Evolutionary conservation across 2,797 vertebrate genomes (phyloP).

Genomic region (Vespertilio murinus): DNA sequence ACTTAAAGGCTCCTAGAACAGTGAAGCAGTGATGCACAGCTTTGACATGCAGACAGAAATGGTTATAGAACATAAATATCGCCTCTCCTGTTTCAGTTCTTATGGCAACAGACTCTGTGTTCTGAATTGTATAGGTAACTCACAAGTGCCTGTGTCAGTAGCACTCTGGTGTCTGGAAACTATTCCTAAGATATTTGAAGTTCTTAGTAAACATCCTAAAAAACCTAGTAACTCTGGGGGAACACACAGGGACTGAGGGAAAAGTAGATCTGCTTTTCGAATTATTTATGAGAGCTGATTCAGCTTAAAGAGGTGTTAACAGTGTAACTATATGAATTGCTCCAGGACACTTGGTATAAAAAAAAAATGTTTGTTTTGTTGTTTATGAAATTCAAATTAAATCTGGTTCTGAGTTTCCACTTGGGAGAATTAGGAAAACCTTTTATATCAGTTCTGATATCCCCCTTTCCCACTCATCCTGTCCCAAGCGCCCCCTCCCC

Average conservation of each 20-base stretch:
- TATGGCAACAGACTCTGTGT: background rate
- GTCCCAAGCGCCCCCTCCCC: background rate
- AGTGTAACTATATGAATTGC: background rate
- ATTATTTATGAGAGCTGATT: conserved; percentile 20
- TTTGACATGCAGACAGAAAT: background rate
- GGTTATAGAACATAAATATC: background rate
- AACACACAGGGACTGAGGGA: background rate
- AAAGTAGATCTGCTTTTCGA: background rate
- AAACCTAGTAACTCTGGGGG: background rate
- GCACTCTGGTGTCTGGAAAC: background rate
- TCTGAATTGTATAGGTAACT: background rate
- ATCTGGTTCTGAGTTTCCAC: background rate
- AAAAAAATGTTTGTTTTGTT: background rate
- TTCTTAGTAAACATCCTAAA: conserved; percentile 4
- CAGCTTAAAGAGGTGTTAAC: conserved; percentile 28
- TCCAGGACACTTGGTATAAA: background rate
- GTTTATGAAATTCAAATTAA: conserved; percentile 46
- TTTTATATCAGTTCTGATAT: background rate
- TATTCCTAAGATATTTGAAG: background rate
- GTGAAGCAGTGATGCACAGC: background rate
- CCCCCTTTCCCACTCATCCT: background rate
- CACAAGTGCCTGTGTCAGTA: background rate
- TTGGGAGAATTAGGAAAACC: background rate
- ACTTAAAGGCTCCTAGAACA: background rate
- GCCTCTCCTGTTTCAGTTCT: background rate